These are phyloP conservation scores for Rhaphigaster nebulosa DNA, from an alignment of 2,888 invertebrate genomes.

Conservation along the genomic window DNA sequence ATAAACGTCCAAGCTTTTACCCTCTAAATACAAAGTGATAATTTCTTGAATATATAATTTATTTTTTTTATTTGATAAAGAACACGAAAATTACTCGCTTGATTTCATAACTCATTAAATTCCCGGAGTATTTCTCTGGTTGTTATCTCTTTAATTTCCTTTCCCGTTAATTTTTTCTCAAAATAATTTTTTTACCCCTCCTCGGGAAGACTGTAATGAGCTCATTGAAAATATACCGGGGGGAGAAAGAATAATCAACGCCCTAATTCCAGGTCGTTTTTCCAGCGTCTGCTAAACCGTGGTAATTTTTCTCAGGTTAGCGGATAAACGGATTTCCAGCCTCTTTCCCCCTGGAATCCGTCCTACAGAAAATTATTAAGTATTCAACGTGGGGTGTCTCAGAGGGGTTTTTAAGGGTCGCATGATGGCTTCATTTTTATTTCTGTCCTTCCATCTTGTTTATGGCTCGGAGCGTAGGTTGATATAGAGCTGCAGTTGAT, in stretches of 20 bases:
- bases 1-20: too few relatives aligned
- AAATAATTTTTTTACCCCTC: conserved; percentile 9
- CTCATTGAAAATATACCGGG: conserved; percentile 54
- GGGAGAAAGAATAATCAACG: conserved; percentile 58
- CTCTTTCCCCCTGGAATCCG: conserved; percentile 22
- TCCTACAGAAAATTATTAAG: conserved; percentile 57
- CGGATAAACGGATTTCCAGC: conserved; percentile 51
- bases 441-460: conserved; percentile 38
- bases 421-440: conserved; percentile 42
- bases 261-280: conserved; percentile 58
- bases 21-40: not conserved
- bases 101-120: conserved; percentile 31
- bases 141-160: conserved; percentile 49
- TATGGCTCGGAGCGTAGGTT: not conserved
- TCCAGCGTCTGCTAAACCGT: conserved; percentile 51
- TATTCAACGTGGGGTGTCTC: conserved; percentile 46
- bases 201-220: conserved; percentile 49
- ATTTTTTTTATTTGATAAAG: not conserved
- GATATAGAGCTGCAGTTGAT: not conserved
- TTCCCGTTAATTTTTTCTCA: conserved; percentile 38
- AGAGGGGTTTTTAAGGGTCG: conserved; percentile 23
- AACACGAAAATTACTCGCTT: not conserved
- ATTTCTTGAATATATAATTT: not conserved
- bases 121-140: not conserved
- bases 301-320: conserved; percentile 55